Evolutionary conservation across 2,888 invertebrate genomes (phyloP).

Genomic region (Tribolium freemani): DNA sequence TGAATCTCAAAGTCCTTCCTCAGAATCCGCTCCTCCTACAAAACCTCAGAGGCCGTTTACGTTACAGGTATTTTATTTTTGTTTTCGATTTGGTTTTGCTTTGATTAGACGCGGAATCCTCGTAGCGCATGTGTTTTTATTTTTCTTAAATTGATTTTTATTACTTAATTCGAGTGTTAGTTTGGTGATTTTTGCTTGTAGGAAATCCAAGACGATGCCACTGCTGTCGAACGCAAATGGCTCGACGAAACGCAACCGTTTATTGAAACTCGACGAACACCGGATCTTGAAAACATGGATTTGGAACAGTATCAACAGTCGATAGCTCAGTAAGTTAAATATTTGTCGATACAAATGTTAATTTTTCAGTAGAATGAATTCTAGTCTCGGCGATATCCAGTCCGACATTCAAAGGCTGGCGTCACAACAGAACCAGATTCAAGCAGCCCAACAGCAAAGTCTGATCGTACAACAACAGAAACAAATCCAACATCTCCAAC

Average conservation of each 20-base stretch:
- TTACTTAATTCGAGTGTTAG: not conserved
- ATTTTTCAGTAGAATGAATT: constrained; percentile 81
- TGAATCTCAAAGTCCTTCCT: constrained; percentile 62
- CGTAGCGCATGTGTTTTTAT: constrained; percentile 29
- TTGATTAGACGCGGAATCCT: constrained; percentile 15
- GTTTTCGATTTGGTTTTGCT: constrained; percentile 39
- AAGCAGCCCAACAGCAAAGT: constrained; percentile 74
- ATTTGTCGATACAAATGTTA: not conserved
- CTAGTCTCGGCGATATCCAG: constrained; percentile 94
- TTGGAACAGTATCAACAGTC: constrained; percentile 76
- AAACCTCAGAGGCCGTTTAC: constrained; percentile 74
- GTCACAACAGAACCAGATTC: constrained; percentile 84
- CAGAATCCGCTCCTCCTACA: constrained; percentile 63
- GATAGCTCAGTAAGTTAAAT: constrained; percentile 79
- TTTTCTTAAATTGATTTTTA: not conserved
- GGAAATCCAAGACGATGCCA: constrained; percentile 74
- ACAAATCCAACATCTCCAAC: constrained; percentile 66
- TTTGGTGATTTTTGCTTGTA: constrained; percentile 54
- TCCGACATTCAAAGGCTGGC: constrained; percentile 93
- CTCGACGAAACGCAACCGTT: constrained; percentile 73
- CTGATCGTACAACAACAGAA: constrained; percentile 69
- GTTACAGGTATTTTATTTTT: constrained; percentile 70
- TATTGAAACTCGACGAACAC: constrained; percentile 78
- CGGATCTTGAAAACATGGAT: constrained; percentile 86
- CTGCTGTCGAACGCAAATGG: constrained; percentile 77